A percentile compares a stretch with the other conserved stretches of the same genome.
phyloP scores from a whole-genome alignment of 2,113 vertebrate genomes.

The Clinocottus analis region DNA sequence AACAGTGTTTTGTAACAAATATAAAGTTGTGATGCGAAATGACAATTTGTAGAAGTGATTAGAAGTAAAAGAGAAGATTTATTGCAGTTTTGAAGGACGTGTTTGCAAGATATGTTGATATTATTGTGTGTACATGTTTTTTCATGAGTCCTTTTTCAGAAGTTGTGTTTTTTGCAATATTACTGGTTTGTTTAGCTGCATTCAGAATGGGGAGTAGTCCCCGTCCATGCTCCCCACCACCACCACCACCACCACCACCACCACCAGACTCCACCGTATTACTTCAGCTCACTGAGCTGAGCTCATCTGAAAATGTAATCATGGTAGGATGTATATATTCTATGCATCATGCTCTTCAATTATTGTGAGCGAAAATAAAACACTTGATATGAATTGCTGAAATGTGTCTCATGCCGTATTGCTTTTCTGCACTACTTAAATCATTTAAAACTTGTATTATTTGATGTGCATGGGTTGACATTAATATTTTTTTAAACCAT shows the following conservation, averaged over 20 bases:
- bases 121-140: too few species aligned
- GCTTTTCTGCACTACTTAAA: background rate
- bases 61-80: too few species aligned
- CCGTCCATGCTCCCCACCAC: too few species aligned
- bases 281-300: slow-evolving; percentile 22
- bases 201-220: too few species aligned
- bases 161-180: too few species aligned
- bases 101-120: too few species aligned
- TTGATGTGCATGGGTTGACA: background rate
- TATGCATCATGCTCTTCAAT: background rate
- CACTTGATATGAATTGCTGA: background rate
- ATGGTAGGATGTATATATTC: background rate
- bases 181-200: background rate
- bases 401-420: background rate
- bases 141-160: too few species aligned
- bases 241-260: too few species aligned
- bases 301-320: slow-evolving; percentile 16
- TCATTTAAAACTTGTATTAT: background rate
- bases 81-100: too few species aligned
- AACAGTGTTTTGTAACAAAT: too few species aligned
- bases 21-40: too few species aligned
- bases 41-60: too few species aligned
- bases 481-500: background rate
- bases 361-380: slow-evolving; percentile 12
- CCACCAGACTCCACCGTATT: background rate